Evolutionary conservation across 2,797 vertebrate genomes (phyloP).

Genomic region (Acridotheres tristis): DNA sequence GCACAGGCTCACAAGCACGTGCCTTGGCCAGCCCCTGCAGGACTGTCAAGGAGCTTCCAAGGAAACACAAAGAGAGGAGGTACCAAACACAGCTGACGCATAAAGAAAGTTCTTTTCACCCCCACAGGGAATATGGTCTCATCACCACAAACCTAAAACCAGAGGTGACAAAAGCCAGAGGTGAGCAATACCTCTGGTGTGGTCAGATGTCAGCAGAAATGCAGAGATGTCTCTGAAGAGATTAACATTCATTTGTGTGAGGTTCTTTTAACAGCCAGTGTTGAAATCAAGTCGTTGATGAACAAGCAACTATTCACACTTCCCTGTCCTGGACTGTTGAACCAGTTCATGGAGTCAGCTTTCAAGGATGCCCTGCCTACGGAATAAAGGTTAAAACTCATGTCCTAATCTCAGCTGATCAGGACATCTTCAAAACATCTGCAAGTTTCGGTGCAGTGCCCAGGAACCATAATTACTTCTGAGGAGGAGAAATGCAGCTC

Average conservation of each 20-base stretch:
- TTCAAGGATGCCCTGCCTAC: neutral
- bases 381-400: constrained; percentile 37
- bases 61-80: neutral
- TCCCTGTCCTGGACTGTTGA: neutral
- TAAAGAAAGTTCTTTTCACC: neutral
- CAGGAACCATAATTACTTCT: constrained; percentile 46
- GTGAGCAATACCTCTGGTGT: neutral
- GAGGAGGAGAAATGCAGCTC: constrained; percentile 31
- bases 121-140: neutral
- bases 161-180: constrained; percentile 17
- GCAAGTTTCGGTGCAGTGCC: constrained; percentile 56
- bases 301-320: neutral
- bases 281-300: neutral
- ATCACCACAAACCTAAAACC: constrained; percentile 23
- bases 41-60: neutral
- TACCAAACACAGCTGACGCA: neutral
- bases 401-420: constrained; percentile 60
- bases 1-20: accelerated
- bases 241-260: neutral
- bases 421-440: constrained; percentile 69
- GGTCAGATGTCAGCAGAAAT: neutral
- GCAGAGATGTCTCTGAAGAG: neutral
- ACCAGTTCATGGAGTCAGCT: neutral
- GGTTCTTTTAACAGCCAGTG: neutral
- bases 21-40: too few species aligned